Evolutionary conservation across 2,797 vertebrate genomes (phyloP).

Genomic region (Hafferia zeledoni): DNA sequence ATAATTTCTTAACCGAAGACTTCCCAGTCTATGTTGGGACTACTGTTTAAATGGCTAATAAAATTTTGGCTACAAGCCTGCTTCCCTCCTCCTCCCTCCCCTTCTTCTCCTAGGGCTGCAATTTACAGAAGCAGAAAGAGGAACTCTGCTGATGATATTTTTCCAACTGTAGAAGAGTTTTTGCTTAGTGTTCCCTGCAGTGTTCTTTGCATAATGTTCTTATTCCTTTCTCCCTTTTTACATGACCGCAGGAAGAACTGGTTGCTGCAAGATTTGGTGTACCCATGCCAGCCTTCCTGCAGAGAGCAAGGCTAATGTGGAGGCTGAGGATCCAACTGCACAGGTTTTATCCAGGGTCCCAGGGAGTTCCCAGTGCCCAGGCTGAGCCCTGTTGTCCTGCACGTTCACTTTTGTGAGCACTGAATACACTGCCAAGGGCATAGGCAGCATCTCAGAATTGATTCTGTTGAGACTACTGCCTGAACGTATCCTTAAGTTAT

Average conservation of each 20-base stretch:
- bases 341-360: not conserved
- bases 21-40: slow-evolving; percentile 33
- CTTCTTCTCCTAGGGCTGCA: not conserved
- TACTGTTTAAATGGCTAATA: not conserved
- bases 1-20: not conserved
- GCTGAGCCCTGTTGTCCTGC: not conserved
- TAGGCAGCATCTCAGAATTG: not conserved
- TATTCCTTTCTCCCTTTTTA: not conserved
- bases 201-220: not conserved
- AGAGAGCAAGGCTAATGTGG: not conserved
- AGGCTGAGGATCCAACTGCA: not conserved
- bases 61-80: not conserved
- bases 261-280: not conserved
- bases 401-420: not conserved
- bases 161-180: not conserved
- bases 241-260: not conserved
- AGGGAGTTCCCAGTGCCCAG: not conserved
- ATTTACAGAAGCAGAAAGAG: slow-evolving; percentile 41
- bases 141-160: slow-evolving; percentile 8
- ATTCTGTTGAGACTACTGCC: not conserved
- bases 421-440: not conserved
- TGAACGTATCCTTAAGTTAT: not conserved
- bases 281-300: not conserved
- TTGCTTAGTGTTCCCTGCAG: slow-evolving; percentile 14
- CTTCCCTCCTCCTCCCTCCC: not conserved